Percentiles rank a stretch among this genome's conserved stretches.
phyloP scores from a whole-genome alignment of 2,888 invertebrate genomes.

The Pelosia muscerda region DNA sequence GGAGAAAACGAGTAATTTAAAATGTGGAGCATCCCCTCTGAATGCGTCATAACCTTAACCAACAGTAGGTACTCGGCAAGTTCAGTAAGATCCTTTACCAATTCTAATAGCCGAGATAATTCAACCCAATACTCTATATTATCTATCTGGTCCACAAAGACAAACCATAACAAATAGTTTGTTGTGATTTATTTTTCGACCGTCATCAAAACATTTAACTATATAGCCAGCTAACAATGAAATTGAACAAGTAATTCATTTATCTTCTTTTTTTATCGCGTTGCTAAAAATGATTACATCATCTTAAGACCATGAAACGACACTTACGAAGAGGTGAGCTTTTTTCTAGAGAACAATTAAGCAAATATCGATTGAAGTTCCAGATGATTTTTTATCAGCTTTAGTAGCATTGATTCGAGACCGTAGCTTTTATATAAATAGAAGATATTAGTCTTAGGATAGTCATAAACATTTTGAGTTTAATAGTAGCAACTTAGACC shows the following conservation, averaged over 20 bases:
- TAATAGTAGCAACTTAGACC: conserved; percentile 13
- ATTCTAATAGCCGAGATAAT: not conserved
- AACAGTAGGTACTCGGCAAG: not conserved
- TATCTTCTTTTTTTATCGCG: conserved; percentile 3
- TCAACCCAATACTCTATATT: not conserved
- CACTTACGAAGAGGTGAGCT: conserved; percentile 5
- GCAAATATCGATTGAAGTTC: conserved; percentile 11
- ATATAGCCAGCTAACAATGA: conserved; percentile 4
- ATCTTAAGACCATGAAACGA: conserved; percentile 7
- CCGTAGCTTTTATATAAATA: conserved; percentile 14
- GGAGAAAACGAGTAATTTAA: too few relatives aligned
- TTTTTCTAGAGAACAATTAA: conserved; percentile 5
- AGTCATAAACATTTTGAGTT: conserved; percentile 29
- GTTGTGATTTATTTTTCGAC: not conserved
- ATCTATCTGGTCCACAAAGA: not conserved
- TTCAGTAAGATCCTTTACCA: not conserved
- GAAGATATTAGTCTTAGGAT: not conserved
- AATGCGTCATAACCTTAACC: not conserved
- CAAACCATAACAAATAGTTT: not conserved
- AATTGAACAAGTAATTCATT: conserved; percentile 6
- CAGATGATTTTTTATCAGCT: not conserved
- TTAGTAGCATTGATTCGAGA: conserved; percentile 4
- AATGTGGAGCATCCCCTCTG: not conserved
- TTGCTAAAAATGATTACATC: conserved; percentile 5
- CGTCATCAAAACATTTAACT: conserved; percentile 1